Conservation (phyloP, 2,113 vertebrate genomes). For the Philantomba maxwellii region DNA sequence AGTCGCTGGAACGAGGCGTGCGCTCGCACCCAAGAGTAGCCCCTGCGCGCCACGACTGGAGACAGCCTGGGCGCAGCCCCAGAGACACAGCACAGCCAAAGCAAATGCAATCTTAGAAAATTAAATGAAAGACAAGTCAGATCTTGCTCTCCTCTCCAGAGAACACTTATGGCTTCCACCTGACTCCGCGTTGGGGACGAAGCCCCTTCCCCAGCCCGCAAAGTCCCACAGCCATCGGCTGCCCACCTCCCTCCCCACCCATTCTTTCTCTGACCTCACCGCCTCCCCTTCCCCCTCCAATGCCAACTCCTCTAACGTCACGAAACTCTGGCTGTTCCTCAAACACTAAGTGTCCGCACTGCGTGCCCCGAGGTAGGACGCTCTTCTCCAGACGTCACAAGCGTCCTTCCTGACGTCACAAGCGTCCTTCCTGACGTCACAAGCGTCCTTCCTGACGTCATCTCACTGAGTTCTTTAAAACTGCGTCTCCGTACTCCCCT, state of each 20-base stretch:
- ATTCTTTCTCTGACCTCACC: not conserved
- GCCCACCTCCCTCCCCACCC: not conserved
- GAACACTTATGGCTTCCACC: not conserved
- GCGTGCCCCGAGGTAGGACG: too few species aligned
- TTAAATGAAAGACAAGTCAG: not conserved
- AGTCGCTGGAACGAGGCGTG: not conserved
- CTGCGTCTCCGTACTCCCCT: fast-evolving
- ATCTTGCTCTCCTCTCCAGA: not conserved
- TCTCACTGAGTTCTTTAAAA: not conserved
- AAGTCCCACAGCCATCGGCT: not conserved
- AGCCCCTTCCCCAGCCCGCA: not conserved
- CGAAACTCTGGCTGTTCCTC: not conserved
- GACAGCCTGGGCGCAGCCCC: not conserved
- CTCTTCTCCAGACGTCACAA: not conserved
- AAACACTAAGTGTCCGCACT: not conserved
- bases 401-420: not conserved
- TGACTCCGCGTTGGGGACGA: not conserved
- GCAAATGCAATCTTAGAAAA: not conserved
- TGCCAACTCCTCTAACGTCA: not conserved
- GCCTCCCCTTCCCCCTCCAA: not conserved
- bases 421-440: not conserved
- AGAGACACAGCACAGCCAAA: not conserved
- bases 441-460: too few species aligned
- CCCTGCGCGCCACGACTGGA: not conserved
- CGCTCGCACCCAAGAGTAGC: fast-evolving